Conservation (phyloP, 2,113 vertebrate genomes). For the Nothoprocta pentlandii region DNA sequence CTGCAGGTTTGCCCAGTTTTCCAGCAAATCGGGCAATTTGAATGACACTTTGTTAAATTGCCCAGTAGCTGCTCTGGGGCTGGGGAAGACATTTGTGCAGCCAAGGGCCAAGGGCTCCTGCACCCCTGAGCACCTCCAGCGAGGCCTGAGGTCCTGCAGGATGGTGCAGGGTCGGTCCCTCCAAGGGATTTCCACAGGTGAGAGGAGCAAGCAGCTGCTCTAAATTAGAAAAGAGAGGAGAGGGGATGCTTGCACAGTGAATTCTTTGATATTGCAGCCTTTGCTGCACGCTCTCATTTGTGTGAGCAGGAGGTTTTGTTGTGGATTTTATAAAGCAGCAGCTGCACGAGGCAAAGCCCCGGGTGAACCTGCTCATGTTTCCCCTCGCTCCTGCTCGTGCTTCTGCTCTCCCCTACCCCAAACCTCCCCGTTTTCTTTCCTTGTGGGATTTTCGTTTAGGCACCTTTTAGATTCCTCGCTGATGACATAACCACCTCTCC, state of each 20-base stretch:
- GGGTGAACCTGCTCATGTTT: not conserved
- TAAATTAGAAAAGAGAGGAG: not conserved
- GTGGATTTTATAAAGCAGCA: not conserved
- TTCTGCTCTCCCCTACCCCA: not conserved
- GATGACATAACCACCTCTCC: conserved; percentile 37
- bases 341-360: not conserved
- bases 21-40: not conserved
- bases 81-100: not conserved
- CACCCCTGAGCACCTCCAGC: not conserved
- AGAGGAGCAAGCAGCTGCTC: not conserved
- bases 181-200: accelerated
- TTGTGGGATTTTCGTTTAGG: conserved; percentile 12
- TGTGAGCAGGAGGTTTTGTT: not conserved
- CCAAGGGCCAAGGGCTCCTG: too few relatives aligned
- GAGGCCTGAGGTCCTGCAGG: not conserved
- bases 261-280: not conserved
- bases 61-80: not conserved
- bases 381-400: not conserved
- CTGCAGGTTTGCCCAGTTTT: not conserved
- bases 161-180: not conserved
- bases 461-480: conserved; percentile 51
- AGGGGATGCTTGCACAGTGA: accelerated
- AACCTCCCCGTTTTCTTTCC: conserved; percentile 10
- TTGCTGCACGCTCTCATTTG: not conserved
- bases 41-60: not conserved